phyloP scores from a whole-genome alignment of 2,888 invertebrate species.

The Chromoteleia sp. region DNA sequence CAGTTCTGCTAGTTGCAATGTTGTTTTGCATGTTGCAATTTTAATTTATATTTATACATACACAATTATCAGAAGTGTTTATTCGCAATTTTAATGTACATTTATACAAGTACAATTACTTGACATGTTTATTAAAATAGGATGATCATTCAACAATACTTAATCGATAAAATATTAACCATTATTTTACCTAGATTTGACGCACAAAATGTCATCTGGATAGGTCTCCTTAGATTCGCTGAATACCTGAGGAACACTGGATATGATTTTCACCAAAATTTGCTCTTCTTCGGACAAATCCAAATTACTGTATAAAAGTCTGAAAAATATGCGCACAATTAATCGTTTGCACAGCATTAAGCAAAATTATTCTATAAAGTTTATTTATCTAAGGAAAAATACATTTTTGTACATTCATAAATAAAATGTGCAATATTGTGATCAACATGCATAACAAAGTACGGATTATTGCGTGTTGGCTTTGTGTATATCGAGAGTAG shows the following conservation, averaged over 20 bases:
- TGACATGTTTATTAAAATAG: no score
- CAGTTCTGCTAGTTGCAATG: no score
- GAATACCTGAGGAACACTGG: slow-evolving; percentile 69
- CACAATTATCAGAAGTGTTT: no score
- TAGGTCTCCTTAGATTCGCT: slow-evolving; percentile 35
- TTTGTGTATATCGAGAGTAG: neutral
- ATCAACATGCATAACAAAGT: slow-evolving; percentile 2
- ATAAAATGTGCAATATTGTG: slow-evolving; percentile 26
- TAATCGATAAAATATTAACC: neutral
- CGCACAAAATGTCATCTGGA: slow-evolving; percentile 59
- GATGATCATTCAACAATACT: no score
- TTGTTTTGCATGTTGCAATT: no score
- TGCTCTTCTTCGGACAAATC: slow-evolving; percentile 78
- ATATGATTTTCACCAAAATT: slow-evolving; percentile 76
- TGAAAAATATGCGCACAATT: slow-evolving; percentile 73
- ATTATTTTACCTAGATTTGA: slow-evolving; percentile 50
- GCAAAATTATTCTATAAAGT: neutral
- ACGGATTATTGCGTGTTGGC: neutral
- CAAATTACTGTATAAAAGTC: slow-evolving; percentile 80
- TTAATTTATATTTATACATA: no score
- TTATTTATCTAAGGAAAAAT: neutral
- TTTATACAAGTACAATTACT: no score
- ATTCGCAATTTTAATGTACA: no score
- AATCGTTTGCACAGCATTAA: neutral
- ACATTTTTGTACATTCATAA: slow-evolving; percentile 10